Evolutionary conservation across 2,113 vertebrate species (phyloP), one percentile per base, ranked within the genome.

Genomic region (Aldabrachelys gigantea): DNA sequence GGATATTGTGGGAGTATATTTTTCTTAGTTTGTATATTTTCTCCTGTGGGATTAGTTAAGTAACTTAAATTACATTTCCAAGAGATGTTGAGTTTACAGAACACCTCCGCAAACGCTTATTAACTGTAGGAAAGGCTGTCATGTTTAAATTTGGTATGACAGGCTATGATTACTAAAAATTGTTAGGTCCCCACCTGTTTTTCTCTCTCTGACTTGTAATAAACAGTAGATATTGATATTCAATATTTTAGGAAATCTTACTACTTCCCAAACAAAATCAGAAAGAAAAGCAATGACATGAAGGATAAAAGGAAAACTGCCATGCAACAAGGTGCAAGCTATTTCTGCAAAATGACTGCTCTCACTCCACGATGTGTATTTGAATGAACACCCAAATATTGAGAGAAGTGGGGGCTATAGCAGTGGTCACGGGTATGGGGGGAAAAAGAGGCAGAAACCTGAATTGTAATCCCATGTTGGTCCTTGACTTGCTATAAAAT

Each of bases 401-500:
- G 31, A 69, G 35, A n/a, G 65, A n/a, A 14, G 22, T 44, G 21
- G 5, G 72, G 19, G 19, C n/a, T 21, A n/a, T 9, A 69, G 35
- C 13, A 69, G n/a, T 7, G 31, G 13, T 6, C 31, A 31, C 12
- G 35, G 14, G 35, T 5, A 16, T 16, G 57, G 10, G 57, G 25
- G 27, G 27, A 2, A 44, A 44, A 44, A 4, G 62, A 8, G 9
- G 2, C 83, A 89, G 52, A 29, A 7, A 54, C 19, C 81, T 41
- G 2, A 38, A n/a, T 38, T 57, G 12, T 62, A 22, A 3, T 82
- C 22, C 1, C 27, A 80, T 88, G 78, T 49, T 2, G 3, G 3
- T 85, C 53, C 56, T 27, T 1, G 1, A 3, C 0, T 0, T 27
- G 19, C 13, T 44, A 21, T 19, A 4, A 21, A 17, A 38, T n/a